Base-by-base conservation (phyloP, 2,113 vertebrate genomes). In the Dipodomys merriami region DNA sequence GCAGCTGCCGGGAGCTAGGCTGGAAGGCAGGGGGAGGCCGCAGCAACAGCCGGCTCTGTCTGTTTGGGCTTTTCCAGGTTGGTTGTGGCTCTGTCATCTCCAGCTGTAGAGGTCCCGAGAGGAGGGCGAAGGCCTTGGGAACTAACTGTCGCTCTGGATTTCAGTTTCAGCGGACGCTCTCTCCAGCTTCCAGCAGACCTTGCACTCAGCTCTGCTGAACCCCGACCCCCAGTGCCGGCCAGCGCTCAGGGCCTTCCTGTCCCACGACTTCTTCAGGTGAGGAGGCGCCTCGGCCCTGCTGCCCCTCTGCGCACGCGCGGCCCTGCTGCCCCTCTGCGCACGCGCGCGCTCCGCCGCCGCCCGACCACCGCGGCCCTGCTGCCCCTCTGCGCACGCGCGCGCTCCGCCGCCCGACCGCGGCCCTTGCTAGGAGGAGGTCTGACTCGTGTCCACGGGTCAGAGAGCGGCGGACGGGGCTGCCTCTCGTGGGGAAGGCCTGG, bases 241-340 rank as follows among this genome's bases (percentile, higher is more conserved):
- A 0, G 96, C 98, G 0, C 98, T 99, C 92, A 98, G 98, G 95
- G 98, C 97, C 87, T 97, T 99, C 78, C 90, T 99, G 78, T 98
- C 98, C 92, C 99, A 99, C 0, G 98, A 98, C 73, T 99, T 99
- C 97, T 99, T 99, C 98, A 99, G 99, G 99, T 99, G 95, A 90
- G 98, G 92, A 80, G 77, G 16, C 15, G 53, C 67, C 86, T 68
- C 60, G 67, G 67, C 82, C 87, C 73, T 30, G 80, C 53, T 60
- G 8, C 16, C 19, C 10, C 19, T 30, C 1, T 62, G 67, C 22
- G 39, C 62, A 20, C 5, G 20, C 65, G 0, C 60, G 67, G 67
- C 82, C 87, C 73, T 30, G 80, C 53, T 60, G 8, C 16, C 19
- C 10, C 19, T 30, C 1, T 62, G 67, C 22, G 39, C 62, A 20